Percentiles rank a stretch among this genome's conserved stretches.
phyloP scores from a whole-genome alignment of 2,888 invertebrate genomes.

The Nomada ruficornis region DNA sequence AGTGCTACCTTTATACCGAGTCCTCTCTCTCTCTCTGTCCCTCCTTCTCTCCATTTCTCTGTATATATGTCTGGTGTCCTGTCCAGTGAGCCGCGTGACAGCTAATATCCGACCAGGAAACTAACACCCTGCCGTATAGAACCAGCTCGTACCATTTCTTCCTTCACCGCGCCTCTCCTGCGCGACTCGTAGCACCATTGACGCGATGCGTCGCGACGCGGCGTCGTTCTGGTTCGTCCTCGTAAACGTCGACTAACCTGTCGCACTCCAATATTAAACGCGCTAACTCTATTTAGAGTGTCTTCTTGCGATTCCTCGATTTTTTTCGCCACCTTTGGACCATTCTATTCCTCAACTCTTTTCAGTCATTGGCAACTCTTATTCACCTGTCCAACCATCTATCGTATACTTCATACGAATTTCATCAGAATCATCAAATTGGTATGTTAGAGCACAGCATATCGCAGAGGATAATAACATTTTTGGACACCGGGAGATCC shows the following conservation, averaged over 20 bases:
- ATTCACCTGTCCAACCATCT: too few species aligned
- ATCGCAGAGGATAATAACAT: too few species aligned
- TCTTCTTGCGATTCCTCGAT: slow-evolving; percentile 45
- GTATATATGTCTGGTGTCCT: slow-evolving; percentile 76
- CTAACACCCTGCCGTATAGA: slow-evolving; percentile 76
- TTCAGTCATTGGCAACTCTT: neutral
- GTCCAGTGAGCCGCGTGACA: slow-evolving; percentile 84
- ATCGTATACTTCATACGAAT: too few species aligned
- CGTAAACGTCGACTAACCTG: slow-evolving; percentile 74
- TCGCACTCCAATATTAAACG: slow-evolving; percentile 78
- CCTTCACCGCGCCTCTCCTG: slow-evolving; percentile 1
- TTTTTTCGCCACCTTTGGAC: neutral
- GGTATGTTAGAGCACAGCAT: too few species aligned
- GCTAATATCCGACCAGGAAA: slow-evolving; percentile 84
- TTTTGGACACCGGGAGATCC: too few species aligned
- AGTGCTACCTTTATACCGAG: slow-evolving; percentile 71
- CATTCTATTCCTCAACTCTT: neutral
- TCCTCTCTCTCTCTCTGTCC: slow-evolving; percentile 59
- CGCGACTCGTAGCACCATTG: too few species aligned
- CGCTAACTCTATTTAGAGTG: slow-evolving; percentile 73
- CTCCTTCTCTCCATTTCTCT: slow-evolving; percentile 47
- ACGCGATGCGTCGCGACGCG: too few species aligned
- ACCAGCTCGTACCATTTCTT: slow-evolving; percentile 72
- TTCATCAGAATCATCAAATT: too few species aligned
- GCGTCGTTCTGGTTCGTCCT: slow-evolving; percentile 50